Evolutionary conservation across 2,113 vertebrate genomes (phyloP).

Genomic region (Turnix velox): DNA sequence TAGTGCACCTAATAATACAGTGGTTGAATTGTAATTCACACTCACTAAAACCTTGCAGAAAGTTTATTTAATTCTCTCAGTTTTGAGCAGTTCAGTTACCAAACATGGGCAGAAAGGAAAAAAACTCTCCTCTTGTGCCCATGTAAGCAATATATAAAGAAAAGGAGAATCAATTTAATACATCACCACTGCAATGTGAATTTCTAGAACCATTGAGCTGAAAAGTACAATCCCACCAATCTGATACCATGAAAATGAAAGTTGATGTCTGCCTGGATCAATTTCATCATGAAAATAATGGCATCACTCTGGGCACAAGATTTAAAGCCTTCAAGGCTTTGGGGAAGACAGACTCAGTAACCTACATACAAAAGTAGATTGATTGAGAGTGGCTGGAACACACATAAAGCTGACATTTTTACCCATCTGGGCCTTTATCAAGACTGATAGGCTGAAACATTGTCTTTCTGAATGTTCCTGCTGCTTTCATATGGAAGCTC

Average conservation of each 20-base stretch:
- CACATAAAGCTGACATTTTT: conserved; percentile 32
- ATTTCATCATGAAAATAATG: conserved; percentile 30
- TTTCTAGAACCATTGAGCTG: conserved; percentile 59
- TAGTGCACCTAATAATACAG: neutral
- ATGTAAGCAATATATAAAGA: neutral
- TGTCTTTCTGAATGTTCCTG: neutral
- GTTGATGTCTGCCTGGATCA: conserved; percentile 50
- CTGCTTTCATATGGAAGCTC: conserved; percentile 5
- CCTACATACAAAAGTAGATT: neutral
- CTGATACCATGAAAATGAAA: conserved; percentile 52
- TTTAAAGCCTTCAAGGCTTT: conserved; percentile 20
- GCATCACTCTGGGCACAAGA: conserved; percentile 4
- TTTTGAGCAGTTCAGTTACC: neutral
- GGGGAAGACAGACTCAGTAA: conserved; percentile 37
- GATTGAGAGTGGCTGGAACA: conserved; percentile 25
- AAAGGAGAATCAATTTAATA: conserved; percentile 40
- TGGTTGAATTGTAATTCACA: neutral
- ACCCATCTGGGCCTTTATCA: neutral
- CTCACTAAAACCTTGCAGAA: neutral
- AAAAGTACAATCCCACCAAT: conserved; percentile 63
- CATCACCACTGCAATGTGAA: conserved; percentile 23
- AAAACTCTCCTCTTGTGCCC: neutral
- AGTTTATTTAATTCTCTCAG: neutral
- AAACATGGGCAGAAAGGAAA: neutral
- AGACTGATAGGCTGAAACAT: conserved; percentile 22